Evolutionary conservation across 2,113 vertebrate genomes (phyloP).

Genomic region (Oncorhynchus nerka): DNA sequence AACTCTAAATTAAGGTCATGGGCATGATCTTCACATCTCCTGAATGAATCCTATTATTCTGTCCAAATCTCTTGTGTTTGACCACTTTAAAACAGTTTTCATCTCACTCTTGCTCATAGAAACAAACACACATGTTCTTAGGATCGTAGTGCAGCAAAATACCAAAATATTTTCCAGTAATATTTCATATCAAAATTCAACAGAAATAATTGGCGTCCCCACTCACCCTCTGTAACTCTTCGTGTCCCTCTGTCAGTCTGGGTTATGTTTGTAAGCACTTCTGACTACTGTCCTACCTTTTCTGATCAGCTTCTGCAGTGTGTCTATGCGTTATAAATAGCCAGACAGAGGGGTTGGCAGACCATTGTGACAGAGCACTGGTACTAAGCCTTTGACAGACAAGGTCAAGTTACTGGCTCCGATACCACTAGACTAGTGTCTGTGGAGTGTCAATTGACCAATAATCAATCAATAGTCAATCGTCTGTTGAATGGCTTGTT

Average conservation of each 20-base stretch:
- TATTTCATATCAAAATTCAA: background rate
- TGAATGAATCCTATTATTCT: too few species aligned
- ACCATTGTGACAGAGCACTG: conserved; percentile 57
- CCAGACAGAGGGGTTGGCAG: conserved; percentile 43
- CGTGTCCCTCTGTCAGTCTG: conserved; percentile 35
- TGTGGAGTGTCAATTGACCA: too few species aligned
- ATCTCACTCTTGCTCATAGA: too few species aligned
- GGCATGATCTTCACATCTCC: too few species aligned
- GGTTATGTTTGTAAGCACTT: conserved; percentile 36
- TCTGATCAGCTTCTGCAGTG: conserved; percentile 62
- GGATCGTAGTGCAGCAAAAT: too few species aligned
- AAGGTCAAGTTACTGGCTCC: conserved; percentile 65
- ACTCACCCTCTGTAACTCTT: conserved; percentile 48
- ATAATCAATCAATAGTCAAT: too few species aligned
- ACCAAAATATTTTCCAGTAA: too few species aligned
- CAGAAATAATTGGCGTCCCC: conserved; percentile 27
- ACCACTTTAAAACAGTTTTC: too few species aligned
- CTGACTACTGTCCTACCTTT: conserved; percentile 38
- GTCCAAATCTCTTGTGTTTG: too few species aligned
- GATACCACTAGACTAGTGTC: background rate
- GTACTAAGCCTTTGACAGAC: conserved; percentile 57
- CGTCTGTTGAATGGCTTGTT: background rate
- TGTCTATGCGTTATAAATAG: conserved; percentile 71
- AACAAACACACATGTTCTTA: too few species aligned
- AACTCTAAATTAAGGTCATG: too few species aligned